Conservation (phyloP, 1,140 invertebrate species). For the Daktulosphaira vitifoliae region DNA sequence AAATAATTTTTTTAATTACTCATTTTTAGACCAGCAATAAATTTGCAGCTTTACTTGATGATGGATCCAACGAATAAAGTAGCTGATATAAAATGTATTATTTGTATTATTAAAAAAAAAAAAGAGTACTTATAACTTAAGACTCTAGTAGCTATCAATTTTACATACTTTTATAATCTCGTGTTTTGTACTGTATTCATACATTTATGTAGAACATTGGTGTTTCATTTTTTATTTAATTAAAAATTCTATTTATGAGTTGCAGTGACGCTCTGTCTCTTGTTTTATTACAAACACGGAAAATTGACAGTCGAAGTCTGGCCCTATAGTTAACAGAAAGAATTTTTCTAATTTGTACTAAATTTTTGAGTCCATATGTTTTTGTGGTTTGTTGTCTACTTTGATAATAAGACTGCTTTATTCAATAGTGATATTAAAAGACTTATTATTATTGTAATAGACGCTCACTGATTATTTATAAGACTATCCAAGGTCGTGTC, state of each 20-base stretch:
- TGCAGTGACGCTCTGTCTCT: neutral
- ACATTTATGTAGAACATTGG: neutral
- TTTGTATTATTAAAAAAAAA: constrained; percentile 12
- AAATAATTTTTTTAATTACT: no score
- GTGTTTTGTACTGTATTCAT: neutral
- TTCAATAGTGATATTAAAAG: neutral
- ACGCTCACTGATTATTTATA: constrained; percentile 6
- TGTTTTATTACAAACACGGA: neutral
- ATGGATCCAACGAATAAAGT: constrained; percentile 20
- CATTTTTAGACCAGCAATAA: constrained; percentile 14
- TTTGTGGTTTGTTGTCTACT: neutral
- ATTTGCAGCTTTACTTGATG: constrained; percentile 22
- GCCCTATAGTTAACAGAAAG: neutral
- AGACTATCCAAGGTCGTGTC: constrained; percentile 18
- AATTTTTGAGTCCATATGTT: neutral
- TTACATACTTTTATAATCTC: neutral
- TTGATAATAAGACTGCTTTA: constrained; percentile 13
- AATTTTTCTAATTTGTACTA: neutral
- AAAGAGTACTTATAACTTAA: neutral
- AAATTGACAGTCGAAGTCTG: neutral
- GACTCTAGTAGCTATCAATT: neutral
- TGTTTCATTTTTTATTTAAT: neutral
- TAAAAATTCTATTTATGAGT: neutral
- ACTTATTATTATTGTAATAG: neutral
- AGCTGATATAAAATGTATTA: neutral